Percentiles rank a stretch among this genome's conserved stretches.
Evolutionary conservation across 2,888 invertebrate genomes (phyloP).

Genomic region (Drosophila anomalata): DNA sequence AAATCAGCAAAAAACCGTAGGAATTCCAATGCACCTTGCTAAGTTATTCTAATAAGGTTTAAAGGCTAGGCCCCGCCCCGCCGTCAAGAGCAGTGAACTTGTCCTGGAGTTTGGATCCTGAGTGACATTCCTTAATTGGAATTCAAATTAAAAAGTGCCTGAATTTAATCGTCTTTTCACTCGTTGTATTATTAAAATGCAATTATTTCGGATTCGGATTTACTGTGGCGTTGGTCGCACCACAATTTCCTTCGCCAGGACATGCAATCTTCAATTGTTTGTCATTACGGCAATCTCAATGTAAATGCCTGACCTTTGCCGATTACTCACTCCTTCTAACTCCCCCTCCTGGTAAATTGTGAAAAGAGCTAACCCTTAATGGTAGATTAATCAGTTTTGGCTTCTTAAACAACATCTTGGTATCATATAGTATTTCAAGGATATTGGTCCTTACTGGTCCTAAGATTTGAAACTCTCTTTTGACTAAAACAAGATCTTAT

Average conservation of each 20-base stretch:
- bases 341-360: not conserved
- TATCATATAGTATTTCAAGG: not conserved
- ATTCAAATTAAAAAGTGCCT: conserved; percentile 45
- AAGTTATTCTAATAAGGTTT: conserved; percentile 36
- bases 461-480: not conserved
- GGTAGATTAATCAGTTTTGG: conserved; percentile 4
- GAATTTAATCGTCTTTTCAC: conserved; percentile 29
- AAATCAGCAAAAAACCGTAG: conserved; percentile 8
- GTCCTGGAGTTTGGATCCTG: conserved; percentile 10
- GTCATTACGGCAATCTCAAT: conserved; percentile 34
- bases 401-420: not conserved
- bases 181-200: conserved; percentile 49
- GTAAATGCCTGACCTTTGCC: conserved; percentile 38
- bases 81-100: conserved; percentile 39
- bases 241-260: conserved; percentile 16
- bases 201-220: conserved; percentile 30
- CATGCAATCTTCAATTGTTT: conserved; percentile 50
- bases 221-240: conserved; percentile 10
- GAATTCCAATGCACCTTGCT: conserved; percentile 29
- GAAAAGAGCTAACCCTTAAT: not conserved
- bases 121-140: conserved; percentile 52
- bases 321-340: conserved; percentile 8
- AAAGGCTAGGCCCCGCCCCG: not conserved
- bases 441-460: not conserved
- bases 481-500: not conserved